These are phyloP conservation scores for Cosmorhoe ocellata DNA, from an alignment of 2,888 invertebrate species.

Conservation along the genomic window DNA sequence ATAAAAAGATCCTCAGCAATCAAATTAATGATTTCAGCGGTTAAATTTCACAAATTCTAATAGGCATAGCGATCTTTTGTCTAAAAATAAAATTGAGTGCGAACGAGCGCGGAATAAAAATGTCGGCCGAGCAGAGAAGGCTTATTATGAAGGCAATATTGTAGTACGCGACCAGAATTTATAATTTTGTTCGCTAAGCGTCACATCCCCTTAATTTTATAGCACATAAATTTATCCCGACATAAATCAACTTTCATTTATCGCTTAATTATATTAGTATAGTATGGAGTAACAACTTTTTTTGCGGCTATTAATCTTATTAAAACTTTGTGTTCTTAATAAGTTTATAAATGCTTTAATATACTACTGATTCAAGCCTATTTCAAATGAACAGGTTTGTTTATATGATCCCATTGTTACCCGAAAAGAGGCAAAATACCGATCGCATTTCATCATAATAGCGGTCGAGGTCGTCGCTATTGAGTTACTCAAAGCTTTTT, in stretches of 20 bases:
- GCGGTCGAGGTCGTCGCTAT: slow-evolving; percentile 34
- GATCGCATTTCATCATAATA: slow-evolving; percentile 43
- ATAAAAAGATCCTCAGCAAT: slow-evolving; percentile 18
- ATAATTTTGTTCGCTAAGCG: slow-evolving; percentile 51
- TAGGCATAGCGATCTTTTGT: slow-evolving; percentile 56
- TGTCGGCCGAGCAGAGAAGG: slow-evolving; percentile 46
- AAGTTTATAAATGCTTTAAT: slow-evolving; percentile 4
- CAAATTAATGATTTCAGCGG: slow-evolving; percentile 42
- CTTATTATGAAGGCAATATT: slow-evolving; percentile 73
- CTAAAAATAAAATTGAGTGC: slow-evolving; percentile 67
- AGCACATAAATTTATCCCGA: slow-evolving; percentile 44
- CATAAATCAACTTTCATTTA: slow-evolving; percentile 42
- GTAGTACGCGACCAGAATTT: slow-evolving; percentile 61
- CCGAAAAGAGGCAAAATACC: slow-evolving; percentile 37
- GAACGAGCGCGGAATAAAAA: slow-evolving; percentile 60
- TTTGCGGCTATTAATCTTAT: background rate
- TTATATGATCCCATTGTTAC: slow-evolving; percentile 31
- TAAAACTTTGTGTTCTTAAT: background rate
- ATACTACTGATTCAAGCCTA: slow-evolving; percentile 15
- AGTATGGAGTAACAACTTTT: slow-evolving; percentile 3
- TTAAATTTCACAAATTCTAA: slow-evolving; percentile 47
- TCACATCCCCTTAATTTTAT: slow-evolving; percentile 39
- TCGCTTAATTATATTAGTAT: slow-evolving; percentile 38
- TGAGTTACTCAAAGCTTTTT: slow-evolving; percentile 41
- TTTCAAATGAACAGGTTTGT: slow-evolving; percentile 26